These are phyloP conservation scores for Nyctereutes procyonoides DNA, from an alignment of 2,113 vertebrate species.

Conservation along the genomic window DNA sequence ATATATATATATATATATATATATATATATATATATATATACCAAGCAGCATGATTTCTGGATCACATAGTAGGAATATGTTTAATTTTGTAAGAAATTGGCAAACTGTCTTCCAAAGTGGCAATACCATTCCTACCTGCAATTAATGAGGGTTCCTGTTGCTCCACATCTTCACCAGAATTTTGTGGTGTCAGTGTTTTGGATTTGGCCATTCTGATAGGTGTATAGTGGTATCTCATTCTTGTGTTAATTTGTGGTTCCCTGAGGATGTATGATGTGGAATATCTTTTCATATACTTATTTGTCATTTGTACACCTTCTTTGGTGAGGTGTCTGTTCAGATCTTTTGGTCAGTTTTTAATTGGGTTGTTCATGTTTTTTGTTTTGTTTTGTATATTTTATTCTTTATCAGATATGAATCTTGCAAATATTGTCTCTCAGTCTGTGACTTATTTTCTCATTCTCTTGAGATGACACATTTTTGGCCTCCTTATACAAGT, in stretches of 20 bases:
- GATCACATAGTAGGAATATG: neutral
- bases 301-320: neutral
- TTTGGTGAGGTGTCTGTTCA: neutral
- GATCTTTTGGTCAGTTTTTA: neutral
- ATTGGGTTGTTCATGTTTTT: neutral
- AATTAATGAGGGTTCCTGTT: neutral
- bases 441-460: neutral
- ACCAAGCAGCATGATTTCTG: neutral
- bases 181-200: neutral
- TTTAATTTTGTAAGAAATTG: conserved; percentile 2
- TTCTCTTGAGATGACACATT: neutral
- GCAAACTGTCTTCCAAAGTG: neutral
- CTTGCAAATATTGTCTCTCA: neutral
- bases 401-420: neutral
- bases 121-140: neutral
- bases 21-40: neutral
- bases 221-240: neutral
- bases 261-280: neutral
- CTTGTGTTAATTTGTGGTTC: neutral
- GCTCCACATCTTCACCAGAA: neutral
- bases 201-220: neutral
- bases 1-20: no score
- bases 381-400: neutral
- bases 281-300: neutral
- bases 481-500: neutral